Evolutionary conservation across 2,888 invertebrate species (phyloP), one percentile per base, ranked within the genome.

Genomic region (Lithophane ornitopus): DNA sequence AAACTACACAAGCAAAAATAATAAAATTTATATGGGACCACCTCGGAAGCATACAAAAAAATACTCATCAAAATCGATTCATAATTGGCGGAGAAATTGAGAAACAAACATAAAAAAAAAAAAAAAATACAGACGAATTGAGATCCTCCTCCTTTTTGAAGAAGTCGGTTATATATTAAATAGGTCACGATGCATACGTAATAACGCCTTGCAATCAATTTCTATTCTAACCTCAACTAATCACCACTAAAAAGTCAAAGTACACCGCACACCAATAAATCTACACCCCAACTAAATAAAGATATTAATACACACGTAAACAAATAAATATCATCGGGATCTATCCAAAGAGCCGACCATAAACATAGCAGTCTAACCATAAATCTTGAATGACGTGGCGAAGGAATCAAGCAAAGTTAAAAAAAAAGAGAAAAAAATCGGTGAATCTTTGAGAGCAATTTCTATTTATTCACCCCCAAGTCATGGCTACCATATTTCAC

Each of bases 401-500:
- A 89, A 87, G 85, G 85, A 73, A 58, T 81, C 81, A 81, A 78
- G 16, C 16, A 14, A n/a, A 66, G 46, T 73, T 73, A 78, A 71
- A 85, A 88, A 85, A 34, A 87, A 49, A 84, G 22, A 73, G 69
- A 76, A 86, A 89, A 88, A 91, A 88, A 86, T 28, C 59, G 39
- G 54, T 80, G 74, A 22, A 19, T 82, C 67, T 78, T 66, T 72
- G 79, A 85, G 87, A 85, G 84, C 86, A 87, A 89, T 91, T 91
- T 88, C 90, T 92, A 92, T 93, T 90, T 93, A 93, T 94, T 90
- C 91, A 86, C 89, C 91, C 87, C 75, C 77, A 82, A 90, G 87
- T 89, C 90, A 90, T 88, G 86, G 90, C 90, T 89, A 90, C 93
- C 88, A 94, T 95, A 95, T 94, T 94, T 95, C 94, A 94, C 91